Conservation (phyloP, 1,140 invertebrate species). For the Nomia melanderi region DNA sequence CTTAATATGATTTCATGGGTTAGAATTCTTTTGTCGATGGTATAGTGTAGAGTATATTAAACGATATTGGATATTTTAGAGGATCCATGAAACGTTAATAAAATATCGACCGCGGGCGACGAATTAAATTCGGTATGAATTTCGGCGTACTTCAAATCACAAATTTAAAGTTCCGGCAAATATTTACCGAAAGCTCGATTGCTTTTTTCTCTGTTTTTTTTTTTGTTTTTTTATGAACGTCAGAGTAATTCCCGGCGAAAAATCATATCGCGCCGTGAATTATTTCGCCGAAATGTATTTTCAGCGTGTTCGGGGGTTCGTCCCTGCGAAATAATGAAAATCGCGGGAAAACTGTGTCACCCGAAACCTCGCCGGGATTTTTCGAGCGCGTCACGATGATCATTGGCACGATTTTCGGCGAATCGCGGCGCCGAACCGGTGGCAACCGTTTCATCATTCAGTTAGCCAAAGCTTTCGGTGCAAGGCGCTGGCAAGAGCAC, state of each 20-base stretch:
- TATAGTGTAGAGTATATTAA: too few relatives aligned
- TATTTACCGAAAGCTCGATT: not conserved
- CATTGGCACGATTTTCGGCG: conserved; percentile 14
- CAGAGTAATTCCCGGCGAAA: not conserved
- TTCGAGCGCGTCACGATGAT: not conserved
- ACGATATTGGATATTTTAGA: too few relatives aligned
- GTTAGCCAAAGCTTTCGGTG: not conserved
- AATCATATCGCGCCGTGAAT: not conserved
- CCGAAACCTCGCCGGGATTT: not conserved
- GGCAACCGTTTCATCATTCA: conserved; percentile 1
- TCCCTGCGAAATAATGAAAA: not conserved
- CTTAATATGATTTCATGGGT: too few relatives aligned
- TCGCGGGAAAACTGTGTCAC: not conserved
- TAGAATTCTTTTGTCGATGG: too few relatives aligned
- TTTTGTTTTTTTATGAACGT: not conserved
- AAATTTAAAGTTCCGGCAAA: too few relatives aligned
- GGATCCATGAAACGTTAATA: too few relatives aligned
- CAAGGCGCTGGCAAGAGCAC: conserved; percentile 7
- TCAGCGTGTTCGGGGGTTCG: not conserved
- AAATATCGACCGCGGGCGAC: too few relatives aligned
- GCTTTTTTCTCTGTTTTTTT: too few relatives aligned
- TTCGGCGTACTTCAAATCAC: too few relatives aligned
- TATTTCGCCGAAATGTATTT: not conserved
- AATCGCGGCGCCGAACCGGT: not conserved
- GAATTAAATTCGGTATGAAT: too few relatives aligned